Evolutionary conservation across 1,140 invertebrate species (phyloP).

Genomic region (Paracyclopina nana): DNA sequence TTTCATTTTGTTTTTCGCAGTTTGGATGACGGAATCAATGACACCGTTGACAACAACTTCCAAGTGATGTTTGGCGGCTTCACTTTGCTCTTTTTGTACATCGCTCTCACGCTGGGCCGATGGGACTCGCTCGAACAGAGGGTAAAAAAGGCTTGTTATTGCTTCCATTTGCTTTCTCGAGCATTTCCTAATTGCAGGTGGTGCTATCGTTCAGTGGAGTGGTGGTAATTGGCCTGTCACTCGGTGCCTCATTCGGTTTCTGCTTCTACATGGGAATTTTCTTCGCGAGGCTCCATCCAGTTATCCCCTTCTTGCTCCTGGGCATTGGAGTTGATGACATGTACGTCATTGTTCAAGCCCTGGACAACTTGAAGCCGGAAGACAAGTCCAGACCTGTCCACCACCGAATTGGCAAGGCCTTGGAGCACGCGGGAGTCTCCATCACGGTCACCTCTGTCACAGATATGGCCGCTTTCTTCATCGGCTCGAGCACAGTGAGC

Average conservation of each 20-base stretch:
- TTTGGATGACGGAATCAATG: background rate
- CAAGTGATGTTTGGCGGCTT: background rate
- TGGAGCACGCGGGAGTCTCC: conserved; percentile 37
- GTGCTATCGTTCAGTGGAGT: conserved; percentile 30
- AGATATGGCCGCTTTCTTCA: conserved; percentile 39
- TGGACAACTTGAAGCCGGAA: background rate
- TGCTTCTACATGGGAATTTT: conserved; percentile 31
- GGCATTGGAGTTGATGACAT: conserved; percentile 33
- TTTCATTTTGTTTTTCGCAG: too few relatives aligned
- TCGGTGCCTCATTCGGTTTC: conserved; percentile 32
- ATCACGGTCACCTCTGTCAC: conserved; percentile 43
- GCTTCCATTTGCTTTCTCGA: too few relatives aligned
- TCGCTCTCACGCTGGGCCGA: background rate
- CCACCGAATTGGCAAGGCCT: conserved; percentile 26
- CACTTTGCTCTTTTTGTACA: background rate
- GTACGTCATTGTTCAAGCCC: conserved; percentile 31
- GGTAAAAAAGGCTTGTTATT: too few relatives aligned
- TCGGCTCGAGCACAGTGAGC: conserved; percentile 36
- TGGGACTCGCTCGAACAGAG: conserved; percentile 1
- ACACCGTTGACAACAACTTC: background rate
- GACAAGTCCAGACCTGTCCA: conserved; percentile 24
- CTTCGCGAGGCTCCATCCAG: conserved; percentile 34
- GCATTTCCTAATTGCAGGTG: background rate
- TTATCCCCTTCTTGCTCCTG: conserved; percentile 34
- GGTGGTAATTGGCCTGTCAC: conserved; percentile 30